Conservation (phyloP, 1,140 invertebrate genomes). For the Tribolium madens region DNA sequence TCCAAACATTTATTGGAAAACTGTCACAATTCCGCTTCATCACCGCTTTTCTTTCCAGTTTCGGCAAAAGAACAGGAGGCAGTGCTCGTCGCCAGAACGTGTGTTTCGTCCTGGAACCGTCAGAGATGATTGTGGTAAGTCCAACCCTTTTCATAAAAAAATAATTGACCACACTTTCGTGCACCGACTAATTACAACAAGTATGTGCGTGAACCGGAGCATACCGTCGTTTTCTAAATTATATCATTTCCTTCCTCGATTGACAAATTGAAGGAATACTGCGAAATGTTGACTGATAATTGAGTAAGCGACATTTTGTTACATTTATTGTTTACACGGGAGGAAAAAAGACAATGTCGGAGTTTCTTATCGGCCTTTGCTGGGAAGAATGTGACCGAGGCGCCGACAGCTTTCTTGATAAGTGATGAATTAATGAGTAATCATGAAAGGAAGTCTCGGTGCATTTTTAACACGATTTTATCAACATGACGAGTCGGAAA, state of each 20-base stretch:
- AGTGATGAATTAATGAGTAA: neutral
- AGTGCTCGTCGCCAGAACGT: conserved; percentile 82
- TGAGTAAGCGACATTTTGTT: conserved; percentile 19
- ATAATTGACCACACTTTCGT: conserved; percentile 26
- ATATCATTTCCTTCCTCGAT: conserved; percentile 48
- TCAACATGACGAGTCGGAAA: neutral
- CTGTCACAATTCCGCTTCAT: neutral
- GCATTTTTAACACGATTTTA: neutral
- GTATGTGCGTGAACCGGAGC: conserved; percentile 1
- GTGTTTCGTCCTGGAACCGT: conserved; percentile 87
- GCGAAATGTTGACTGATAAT: conserved; percentile 6
- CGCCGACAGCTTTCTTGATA: conserved; percentile 4
- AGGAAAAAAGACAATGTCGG: neutral
- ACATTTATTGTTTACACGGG: neutral
- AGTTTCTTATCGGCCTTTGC: conserved; percentile 25
- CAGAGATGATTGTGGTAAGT: conserved; percentile 90
- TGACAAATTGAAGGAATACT: conserved; percentile 18
- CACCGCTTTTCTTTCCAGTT: conserved; percentile 75
- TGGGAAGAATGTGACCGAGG: conserved; percentile 18
- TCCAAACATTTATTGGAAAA: neutral
- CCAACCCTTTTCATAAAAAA: conserved; percentile 10
- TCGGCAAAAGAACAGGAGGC: conserved; percentile 83
- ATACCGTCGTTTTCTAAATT: conserved; percentile 29
- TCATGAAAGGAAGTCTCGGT: neutral
- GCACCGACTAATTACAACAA: neutral